Percentiles rank a stretch among this genome's conserved stretches.
These are phyloP conservation scores for Cygnus olor DNA, from an alignment of 2,797 vertebrate genomes.

Conservation along the genomic window DNA sequence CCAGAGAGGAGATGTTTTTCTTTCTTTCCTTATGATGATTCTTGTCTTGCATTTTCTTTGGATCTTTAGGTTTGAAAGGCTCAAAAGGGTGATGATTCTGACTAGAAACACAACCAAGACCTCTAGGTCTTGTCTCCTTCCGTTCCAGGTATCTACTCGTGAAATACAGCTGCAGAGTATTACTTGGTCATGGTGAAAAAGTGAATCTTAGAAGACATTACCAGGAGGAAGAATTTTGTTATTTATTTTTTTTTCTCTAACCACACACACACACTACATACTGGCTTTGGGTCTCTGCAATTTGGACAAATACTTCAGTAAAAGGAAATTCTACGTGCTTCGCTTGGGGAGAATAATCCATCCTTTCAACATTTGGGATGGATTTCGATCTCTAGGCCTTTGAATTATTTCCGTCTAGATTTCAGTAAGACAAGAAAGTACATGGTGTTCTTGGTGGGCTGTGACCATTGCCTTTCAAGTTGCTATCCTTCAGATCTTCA, in stretches of 20 bases:
- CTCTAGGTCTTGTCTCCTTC: neutral
- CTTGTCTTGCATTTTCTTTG: neutral
- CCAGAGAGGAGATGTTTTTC: neutral
- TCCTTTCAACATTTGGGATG: neutral
- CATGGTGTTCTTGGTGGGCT: conserved; percentile 19
- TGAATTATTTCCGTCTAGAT: neutral
- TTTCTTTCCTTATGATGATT: neutral
- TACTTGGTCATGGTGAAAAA: neutral
- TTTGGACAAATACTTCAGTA: neutral
- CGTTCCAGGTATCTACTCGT: neutral
- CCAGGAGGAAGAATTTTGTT: neutral
- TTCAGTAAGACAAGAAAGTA: conserved; percentile 3
- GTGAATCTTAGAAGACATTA: neutral
- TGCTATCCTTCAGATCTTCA: conserved; percentile 35
- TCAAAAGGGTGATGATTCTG: neutral
- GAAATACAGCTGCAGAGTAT: neutral
- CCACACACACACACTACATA: neutral
- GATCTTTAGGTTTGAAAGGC: neutral
- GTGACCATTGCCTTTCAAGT: conserved; percentile 31
- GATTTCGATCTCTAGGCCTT: conserved; percentile 4
- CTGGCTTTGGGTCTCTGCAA: neutral
- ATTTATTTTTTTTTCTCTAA: neutral
- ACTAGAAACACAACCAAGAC: neutral
- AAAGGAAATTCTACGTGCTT: neutral
- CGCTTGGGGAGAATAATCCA: neutral